Evolutionary conservation across 1,140 invertebrate genomes (phyloP).

Genomic region (Drosophila nannoptera): DNA sequence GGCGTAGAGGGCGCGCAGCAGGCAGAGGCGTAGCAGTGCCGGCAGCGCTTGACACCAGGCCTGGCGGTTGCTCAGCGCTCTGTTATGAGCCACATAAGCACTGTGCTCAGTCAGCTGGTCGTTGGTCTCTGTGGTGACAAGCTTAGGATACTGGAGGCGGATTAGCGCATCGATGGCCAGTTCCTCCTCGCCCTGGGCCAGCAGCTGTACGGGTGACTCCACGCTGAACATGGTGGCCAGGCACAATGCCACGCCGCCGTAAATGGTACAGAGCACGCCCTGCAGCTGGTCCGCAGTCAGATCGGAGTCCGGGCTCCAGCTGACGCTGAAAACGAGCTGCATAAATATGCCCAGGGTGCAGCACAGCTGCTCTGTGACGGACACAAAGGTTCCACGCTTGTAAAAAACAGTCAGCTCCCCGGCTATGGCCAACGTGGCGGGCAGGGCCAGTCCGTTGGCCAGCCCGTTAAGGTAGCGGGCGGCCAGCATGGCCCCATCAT

Average conservation of each 20-base stretch:
- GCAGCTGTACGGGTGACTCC: constrained; percentile 60
- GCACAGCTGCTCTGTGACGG: constrained; percentile 49
- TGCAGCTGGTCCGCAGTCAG: constrained; percentile 49
- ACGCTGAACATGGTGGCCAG: constrained; percentile 44
- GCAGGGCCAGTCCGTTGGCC: constrained; percentile 56
- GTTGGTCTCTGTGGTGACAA: constrained; percentile 62
- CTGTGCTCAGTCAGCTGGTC: constrained; percentile 65
- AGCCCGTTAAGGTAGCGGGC: constrained; percentile 59
- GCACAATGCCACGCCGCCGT: constrained; percentile 41
- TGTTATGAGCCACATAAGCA: constrained; percentile 51
- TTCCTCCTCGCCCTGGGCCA: constrained; percentile 42
- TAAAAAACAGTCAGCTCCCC: constrained; percentile 58
- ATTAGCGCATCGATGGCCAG: constrained; percentile 56
- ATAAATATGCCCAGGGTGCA: constrained; percentile 55
- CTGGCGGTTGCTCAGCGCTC: neutral
- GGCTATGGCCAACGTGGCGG: constrained; percentile 48
- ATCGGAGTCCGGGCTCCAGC: constrained; percentile 35
- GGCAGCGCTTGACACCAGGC: constrained; percentile 45
- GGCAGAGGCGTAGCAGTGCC: constrained; percentile 52
- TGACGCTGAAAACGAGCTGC: constrained; percentile 50
- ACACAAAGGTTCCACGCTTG: constrained; percentile 48
- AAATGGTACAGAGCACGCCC: constrained; percentile 45
- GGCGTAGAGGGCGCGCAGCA: constrained; percentile 50
- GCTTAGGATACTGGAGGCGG: constrained; percentile 51
- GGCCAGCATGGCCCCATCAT: constrained; percentile 38